Evolutionary conservation across 2,113 vertebrate genomes (phyloP).

Genomic region (Tupaia chinensis): DNA sequence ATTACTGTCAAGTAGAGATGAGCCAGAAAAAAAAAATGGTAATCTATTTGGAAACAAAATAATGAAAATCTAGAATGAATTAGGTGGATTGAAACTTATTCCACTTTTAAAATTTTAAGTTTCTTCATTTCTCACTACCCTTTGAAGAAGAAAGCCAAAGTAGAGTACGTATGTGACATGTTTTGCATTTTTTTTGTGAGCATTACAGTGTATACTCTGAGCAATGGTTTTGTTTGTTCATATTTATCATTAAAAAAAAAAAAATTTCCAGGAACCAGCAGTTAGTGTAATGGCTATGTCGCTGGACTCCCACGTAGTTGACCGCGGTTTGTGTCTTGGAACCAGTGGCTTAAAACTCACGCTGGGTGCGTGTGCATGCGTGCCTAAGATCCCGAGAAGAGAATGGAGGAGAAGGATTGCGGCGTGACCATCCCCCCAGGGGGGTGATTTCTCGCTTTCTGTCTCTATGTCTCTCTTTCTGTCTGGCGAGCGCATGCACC

Average conservation of each 20-base stretch:
- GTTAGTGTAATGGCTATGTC: too few relatives aligned
- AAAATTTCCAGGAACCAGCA: too few relatives aligned
- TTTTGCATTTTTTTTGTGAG: conserved; percentile 2
- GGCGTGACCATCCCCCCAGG: too few relatives aligned
- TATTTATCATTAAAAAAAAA: neutral
- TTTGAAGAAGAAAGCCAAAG: conserved; percentile 24
- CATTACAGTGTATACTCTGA: neutral
- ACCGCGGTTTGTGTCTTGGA: too few relatives aligned
- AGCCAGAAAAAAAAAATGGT: neutral
- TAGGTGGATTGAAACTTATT: neutral
- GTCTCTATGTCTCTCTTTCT: too few relatives aligned
- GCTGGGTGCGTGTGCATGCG: too few relatives aligned
- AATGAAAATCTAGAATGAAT: neutral
- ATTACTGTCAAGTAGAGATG: neutral
- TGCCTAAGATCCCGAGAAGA: too few relatives aligned
- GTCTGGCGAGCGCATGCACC: too few relatives aligned
- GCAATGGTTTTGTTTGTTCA: neutral
- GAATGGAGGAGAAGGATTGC: too few relatives aligned
- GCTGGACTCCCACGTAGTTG: too few relatives aligned
- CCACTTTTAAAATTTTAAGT: conserved; percentile 2
- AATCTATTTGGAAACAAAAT: conserved; percentile 53
- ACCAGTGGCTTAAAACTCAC: too few relatives aligned
- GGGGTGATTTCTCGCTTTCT: too few relatives aligned
- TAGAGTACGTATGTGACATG: neutral
- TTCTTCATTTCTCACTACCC: neutral